Evolutionary conservation across 2,797 vertebrate genomes (phyloP).

Genomic region (Oryzias dopingdopingensis): DNA sequence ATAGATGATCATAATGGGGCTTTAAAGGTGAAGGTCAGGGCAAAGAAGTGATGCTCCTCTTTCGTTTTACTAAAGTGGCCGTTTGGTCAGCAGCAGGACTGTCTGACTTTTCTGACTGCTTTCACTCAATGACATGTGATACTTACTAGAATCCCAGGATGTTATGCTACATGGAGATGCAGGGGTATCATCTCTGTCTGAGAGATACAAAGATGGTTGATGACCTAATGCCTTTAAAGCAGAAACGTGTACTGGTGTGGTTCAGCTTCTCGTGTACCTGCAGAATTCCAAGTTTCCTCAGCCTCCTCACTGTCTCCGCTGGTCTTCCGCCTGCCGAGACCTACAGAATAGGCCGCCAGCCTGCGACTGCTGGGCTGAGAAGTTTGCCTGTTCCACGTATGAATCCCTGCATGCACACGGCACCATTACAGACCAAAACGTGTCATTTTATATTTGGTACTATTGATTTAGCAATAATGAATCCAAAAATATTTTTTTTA

Average conservation of each 20-base stretch:
- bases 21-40: background rate
- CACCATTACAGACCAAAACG: conserved; percentile 1
- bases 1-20: too few relatives aligned
- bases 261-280: conserved; percentile 64
- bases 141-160: conserved; percentile 84
- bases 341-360: conserved; percentile 66
- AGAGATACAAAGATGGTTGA: conserved; percentile 59
- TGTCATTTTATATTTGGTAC: background rate
- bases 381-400: conserved; percentile 49
- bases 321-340: conserved; percentile 68
- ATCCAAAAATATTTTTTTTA: too few relatives aligned
- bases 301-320: conserved; percentile 71
- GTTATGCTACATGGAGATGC: conserved; percentile 78
- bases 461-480: too few relatives aligned
- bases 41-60: background rate
- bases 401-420: conserved; percentile 54
- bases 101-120: conserved; percentile 22
- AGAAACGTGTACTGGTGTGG: conserved; percentile 1
- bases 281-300: conserved; percentile 63
- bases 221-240: conserved; percentile 40
- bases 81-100: conserved; percentile 3
- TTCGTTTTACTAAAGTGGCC: background rate
- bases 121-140: conserved; percentile 23
- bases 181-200: conserved; percentile 77
- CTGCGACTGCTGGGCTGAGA: conserved; percentile 57